phyloP scores from a whole-genome alignment of 2,113 vertebrate genomes.

The Cyprinodon brontotheroides region DNA sequence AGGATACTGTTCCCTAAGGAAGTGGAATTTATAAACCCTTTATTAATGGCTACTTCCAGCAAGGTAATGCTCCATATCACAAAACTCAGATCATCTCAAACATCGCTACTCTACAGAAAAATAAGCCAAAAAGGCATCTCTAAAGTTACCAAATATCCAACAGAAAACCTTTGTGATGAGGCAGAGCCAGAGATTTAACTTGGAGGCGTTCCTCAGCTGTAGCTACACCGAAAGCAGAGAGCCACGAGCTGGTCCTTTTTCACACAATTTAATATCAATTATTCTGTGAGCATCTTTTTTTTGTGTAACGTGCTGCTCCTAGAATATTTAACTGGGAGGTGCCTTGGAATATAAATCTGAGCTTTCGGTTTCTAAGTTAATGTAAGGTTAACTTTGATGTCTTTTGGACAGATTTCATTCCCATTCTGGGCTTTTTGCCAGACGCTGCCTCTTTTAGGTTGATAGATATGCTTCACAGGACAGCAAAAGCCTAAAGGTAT shows the following conservation, averaged over 20 bases:
- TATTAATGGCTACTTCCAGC: too few relatives aligned
- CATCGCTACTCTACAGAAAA: too few relatives aligned
- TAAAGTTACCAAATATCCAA: too few relatives aligned
- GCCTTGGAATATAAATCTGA: slow-evolving; percentile 20
- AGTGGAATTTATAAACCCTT: too few relatives aligned
- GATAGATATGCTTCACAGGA: slow-evolving; percentile 42
- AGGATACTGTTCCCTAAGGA: too few relatives aligned
- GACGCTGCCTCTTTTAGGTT: slow-evolving; percentile 22
- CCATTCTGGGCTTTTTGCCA: slow-evolving; percentile 38
- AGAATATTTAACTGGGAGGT: slow-evolving; percentile 28
- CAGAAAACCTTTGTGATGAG: not conserved
- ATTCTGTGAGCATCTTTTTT: slow-evolving; percentile 3
- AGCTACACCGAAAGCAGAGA: not conserved
- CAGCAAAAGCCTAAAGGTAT: slow-evolving; percentile 34
- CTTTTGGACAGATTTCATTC: slow-evolving; percentile 34
- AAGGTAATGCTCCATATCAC: too few relatives aligned
- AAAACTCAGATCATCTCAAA: too few relatives aligned
- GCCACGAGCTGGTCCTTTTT: not conserved
- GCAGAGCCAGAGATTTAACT: not conserved
- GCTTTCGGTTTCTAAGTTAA: slow-evolving; percentile 18
- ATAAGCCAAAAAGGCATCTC: too few relatives aligned
- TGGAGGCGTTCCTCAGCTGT: not conserved
- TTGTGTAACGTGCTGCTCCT: slow-evolving; percentile 1
- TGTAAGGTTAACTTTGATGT: slow-evolving; percentile 37
- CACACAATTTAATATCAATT: slow-evolving; percentile 9